These are phyloP conservation scores for Coilia nasus DNA, from an alignment of 2,797 vertebrate species.

Conservation along the genomic window DNA sequence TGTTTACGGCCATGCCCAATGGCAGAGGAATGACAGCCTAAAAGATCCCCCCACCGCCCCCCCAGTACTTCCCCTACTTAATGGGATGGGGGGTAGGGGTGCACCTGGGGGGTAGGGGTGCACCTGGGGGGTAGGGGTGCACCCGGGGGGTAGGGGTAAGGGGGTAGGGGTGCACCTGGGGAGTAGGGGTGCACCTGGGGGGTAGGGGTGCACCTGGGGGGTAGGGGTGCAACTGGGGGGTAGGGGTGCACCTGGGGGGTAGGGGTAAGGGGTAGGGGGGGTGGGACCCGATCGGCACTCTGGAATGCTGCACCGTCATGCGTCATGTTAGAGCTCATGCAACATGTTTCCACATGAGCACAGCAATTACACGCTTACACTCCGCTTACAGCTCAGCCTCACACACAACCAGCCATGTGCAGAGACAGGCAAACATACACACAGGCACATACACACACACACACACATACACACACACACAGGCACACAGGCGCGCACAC, in stretches of 20 bases:
- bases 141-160: too few relatives aligned
- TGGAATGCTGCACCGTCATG: constrained; percentile 32
- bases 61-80: too few relatives aligned
- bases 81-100: too few relatives aligned
- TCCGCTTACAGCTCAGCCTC: constrained; percentile 43
- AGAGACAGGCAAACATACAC: constrained; percentile 18
- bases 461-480: neutral
- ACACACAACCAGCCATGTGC: constrained; percentile 18
- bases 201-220: too few relatives aligned
- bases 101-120: too few relatives aligned
- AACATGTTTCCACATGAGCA: constrained; percentile 29
- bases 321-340: neutral
- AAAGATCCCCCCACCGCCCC: constrained; percentile 27
- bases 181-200: too few relatives aligned
- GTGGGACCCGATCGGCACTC: constrained; percentile 41
- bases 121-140: too few relatives aligned
- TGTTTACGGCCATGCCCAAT: constrained; percentile 56
- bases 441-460: constrained; percentile 30
- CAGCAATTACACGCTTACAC: constrained; percentile 41
- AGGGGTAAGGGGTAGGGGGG: too few relatives aligned
- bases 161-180: too few relatives aligned
- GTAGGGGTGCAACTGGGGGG: too few relatives aligned
- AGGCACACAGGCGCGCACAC: neutral
- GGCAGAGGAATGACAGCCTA: constrained; percentile 52
- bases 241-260: too few relatives aligned